phyloP scores from a whole-genome alignment of 2,888 invertebrate genomes.

The Gordius sp. region DNA sequence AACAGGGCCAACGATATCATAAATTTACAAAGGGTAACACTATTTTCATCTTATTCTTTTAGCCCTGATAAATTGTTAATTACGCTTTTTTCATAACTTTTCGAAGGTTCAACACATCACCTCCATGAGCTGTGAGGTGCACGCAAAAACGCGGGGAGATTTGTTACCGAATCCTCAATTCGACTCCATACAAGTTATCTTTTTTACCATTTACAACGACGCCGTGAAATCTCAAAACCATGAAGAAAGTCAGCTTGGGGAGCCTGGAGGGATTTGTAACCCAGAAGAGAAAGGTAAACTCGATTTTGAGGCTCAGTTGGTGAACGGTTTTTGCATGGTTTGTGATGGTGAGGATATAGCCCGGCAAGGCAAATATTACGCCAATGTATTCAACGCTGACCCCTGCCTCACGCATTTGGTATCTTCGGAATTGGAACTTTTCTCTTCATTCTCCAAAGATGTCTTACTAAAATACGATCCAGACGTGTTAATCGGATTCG shows the following conservation, averaged over 20 bases:
- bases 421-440: background rate
- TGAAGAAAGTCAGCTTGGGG: too few relatives aligned
- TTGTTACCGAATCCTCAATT: background rate
- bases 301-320: too few relatives aligned
- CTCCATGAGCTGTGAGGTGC: background rate
- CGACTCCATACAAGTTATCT: background rate
- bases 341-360: too few relatives aligned
- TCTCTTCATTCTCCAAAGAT: background rate
- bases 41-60: too few relatives aligned
- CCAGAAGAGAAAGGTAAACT: too few relatives aligned
- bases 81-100: too few relatives aligned
- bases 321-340: too few relatives aligned
- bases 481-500: constrained; percentile 32
- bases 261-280: too few relatives aligned
- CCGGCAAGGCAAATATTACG: too few relatives aligned
- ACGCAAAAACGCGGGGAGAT: background rate
- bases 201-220: background rate
- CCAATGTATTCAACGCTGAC: too few relatives aligned
- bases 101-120: background rate
- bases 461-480: constrained; percentile 28
- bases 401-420: background rate
- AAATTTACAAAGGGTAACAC: too few relatives aligned
- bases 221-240: background rate
- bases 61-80: too few relatives aligned
- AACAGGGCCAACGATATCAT: background rate